phyloP scores from a whole-genome alignment of 2,888 invertebrate genomes.

The Microplitis deprimator region DNA sequence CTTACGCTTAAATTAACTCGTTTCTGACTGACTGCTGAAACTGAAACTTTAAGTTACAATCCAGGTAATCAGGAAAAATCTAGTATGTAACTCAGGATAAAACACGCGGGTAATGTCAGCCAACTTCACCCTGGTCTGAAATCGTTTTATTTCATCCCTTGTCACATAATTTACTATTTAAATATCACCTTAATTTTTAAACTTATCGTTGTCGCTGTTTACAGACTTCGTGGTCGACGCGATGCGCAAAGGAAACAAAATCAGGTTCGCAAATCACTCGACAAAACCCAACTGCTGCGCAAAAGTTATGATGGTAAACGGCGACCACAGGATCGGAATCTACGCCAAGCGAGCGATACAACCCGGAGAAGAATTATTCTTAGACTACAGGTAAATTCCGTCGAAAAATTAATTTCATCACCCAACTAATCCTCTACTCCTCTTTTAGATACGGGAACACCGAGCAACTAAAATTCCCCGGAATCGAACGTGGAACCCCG shows the following conservation, averaged over 20 bases:
- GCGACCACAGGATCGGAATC: conserved; percentile 94
- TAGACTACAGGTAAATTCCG: conserved; percentile 88
- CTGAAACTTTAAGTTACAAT: no score
- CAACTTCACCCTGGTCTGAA: no score
- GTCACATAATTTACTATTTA: no score
- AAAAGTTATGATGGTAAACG: conserved; percentile 97
- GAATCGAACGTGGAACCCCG: conserved; percentile 96
- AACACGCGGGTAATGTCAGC: no score
- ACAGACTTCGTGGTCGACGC: conserved; percentile 98
- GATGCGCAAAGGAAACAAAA: conserved; percentile 98
- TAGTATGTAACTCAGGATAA: neutral
- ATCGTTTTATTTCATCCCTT: no score
- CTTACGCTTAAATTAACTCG: no score
- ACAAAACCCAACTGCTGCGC: conserved; percentile 99
- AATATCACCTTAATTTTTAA: conserved; percentile 12
- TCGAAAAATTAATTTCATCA: neutral
- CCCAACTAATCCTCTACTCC: neutral
- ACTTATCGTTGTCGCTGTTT: conserved; percentile 42
- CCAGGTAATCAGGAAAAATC: no score
- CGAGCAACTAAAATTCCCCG: conserved; percentile 97
- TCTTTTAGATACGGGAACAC: conserved; percentile 93
- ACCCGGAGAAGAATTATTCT: conserved; percentile 98
- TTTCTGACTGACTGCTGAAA: no score
- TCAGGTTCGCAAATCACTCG: conserved; percentile 99
- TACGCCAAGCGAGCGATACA: conserved; percentile 97